A percentile compares a stretch with the other conserved stretches of the same genome.
These are phyloP conservation scores for Argopecten irradians DNA, from an alignment of 1,140 invertebrate genomes.

Conservation along the genomic window DNA sequence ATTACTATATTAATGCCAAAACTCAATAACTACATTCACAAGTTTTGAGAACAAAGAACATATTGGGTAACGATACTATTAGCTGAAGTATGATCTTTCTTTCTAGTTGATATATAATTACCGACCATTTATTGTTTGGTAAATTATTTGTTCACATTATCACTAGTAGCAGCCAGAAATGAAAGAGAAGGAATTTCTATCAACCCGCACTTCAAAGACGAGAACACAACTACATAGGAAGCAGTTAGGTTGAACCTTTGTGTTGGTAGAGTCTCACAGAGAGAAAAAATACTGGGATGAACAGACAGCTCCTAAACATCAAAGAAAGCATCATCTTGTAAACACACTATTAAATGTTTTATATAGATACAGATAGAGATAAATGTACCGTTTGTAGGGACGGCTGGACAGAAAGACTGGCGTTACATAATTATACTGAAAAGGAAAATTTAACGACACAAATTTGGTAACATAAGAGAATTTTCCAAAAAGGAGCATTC, in stretches of 20 bases:
- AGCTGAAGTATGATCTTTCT: neutral
- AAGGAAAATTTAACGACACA: neutral
- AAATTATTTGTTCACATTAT: slow-evolving; percentile 19
- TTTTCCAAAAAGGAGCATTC: too few species aligned
- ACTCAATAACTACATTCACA: neutral
- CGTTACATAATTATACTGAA: neutral
- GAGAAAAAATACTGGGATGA: neutral
- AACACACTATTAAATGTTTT: slow-evolving; percentile 3
- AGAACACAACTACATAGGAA: neutral
- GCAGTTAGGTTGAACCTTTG: neutral
- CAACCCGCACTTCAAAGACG: slow-evolving; percentile 8
- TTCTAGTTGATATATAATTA: neutral
- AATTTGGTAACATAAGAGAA: neutral
- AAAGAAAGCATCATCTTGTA: neutral
- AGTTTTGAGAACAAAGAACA: neutral
- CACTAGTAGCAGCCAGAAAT: neutral
- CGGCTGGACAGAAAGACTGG: neutral
- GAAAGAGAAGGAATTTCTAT: slow-evolving; percentile 22
- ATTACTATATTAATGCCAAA: neutral
- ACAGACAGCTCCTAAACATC: neutral
- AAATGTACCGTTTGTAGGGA: neutral
- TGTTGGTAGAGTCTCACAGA: neutral
- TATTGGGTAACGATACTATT: neutral
- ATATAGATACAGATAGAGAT: neutral
- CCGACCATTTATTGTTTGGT: slow-evolving; percentile 11